Conservation (phyloP, 2,888 invertebrate species). For the Eupithecia vulgata region DNA sequence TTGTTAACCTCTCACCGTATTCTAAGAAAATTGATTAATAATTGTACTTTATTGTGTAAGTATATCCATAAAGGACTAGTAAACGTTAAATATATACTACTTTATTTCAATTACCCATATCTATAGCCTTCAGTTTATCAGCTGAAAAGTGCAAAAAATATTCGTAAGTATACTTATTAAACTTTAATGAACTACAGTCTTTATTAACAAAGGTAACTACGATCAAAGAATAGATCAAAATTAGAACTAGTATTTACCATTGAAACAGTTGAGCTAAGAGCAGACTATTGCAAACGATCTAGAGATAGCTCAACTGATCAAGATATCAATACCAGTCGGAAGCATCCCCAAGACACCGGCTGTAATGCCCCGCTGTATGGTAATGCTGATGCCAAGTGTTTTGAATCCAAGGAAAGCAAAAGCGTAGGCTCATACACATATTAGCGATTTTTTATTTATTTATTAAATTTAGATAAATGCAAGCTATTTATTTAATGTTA, state of each 20-base stretch:
- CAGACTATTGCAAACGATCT: no score
- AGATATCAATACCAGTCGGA: neutral
- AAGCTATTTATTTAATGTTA: neutral
- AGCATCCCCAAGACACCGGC: neutral
- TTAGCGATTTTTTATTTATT: no score
- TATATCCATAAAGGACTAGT: neutral
- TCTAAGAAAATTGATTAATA: slow-evolving; percentile 6
- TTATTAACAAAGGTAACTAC: neutral
- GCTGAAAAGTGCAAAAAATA: neutral
- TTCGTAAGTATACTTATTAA: neutral
- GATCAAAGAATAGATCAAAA: neutral
- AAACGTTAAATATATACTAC: neutral
- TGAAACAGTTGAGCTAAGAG: no score
- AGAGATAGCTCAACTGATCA: no score
- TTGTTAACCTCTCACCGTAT: slow-evolving; percentile 21
- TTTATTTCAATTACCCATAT: neutral
- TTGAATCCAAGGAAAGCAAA: neutral
- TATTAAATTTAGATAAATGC: no score
- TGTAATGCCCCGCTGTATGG: neutral
- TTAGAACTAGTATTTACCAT: neutral
- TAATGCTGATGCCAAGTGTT: neutral
- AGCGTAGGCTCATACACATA: no score
- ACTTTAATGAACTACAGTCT: neutral
- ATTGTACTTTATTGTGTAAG: neutral
- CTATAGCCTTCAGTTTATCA: slow-evolving; percentile 1